Evolutionary conservation across 1,140 invertebrate species (phyloP).

Genomic region (Whitmania pigra): DNA sequence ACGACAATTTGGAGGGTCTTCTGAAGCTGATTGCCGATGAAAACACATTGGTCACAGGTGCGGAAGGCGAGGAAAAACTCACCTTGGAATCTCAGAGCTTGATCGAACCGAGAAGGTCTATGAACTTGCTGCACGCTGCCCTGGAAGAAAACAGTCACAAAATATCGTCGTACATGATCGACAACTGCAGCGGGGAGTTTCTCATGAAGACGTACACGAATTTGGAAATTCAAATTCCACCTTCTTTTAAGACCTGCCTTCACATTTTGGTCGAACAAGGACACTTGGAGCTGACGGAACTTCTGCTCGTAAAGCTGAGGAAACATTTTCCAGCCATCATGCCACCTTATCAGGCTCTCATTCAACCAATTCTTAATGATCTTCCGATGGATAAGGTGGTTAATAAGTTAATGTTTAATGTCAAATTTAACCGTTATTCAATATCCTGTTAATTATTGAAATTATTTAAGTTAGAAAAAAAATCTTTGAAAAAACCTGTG

Average conservation of each 20-base stretch:
- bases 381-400: too few relatives aligned
- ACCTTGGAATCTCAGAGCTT: not conserved
- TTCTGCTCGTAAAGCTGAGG: too few relatives aligned
- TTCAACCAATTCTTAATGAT: too few relatives aligned
- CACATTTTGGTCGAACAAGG: not conserved
- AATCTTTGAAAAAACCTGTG: too few relatives aligned
- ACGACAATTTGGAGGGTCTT: not conserved
- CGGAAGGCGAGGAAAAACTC: not conserved
- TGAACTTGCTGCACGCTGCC: not conserved
- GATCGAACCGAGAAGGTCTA: not conserved
- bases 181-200: not conserved
- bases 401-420: too few relatives aligned
- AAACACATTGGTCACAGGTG: not conserved
- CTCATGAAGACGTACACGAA: constrained; percentile 6
- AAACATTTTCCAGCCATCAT: too few relatives aligned
- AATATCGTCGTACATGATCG: not conserved
- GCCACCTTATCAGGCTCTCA: too few relatives aligned
- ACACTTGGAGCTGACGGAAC: not conserved
- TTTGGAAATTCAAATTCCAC: not conserved
- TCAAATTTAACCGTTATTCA: too few relatives aligned
- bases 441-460: too few relatives aligned
- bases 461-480: too few relatives aligned
- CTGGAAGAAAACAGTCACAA: not conserved
- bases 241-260: not conserved
- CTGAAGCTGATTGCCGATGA: not conserved